Conservation (phyloP, 2,888 invertebrate species). For the Hypena proboscidalis region DNA sequence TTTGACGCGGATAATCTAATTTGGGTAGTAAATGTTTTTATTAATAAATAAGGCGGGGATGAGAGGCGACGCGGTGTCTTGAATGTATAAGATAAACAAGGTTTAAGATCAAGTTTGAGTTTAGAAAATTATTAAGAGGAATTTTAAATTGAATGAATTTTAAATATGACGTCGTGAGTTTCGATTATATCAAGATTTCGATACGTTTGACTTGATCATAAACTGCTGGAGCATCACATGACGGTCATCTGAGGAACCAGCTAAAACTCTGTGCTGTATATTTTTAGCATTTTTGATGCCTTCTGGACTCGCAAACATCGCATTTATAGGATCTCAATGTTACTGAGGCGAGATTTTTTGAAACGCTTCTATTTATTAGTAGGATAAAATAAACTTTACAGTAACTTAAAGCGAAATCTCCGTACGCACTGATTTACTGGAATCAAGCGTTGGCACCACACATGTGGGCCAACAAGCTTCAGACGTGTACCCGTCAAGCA, state of each 20-base stretch:
- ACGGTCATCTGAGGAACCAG: no score
- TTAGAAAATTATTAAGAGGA: slow-evolving; percentile 10
- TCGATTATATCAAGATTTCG: no score
- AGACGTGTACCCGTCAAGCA: slow-evolving; percentile 3
- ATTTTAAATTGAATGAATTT: slow-evolving; percentile 20
- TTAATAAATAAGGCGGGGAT: slow-evolving; percentile 53
- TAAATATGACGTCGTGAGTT: neutral
- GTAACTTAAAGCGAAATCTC: no score
- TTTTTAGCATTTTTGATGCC: no score
- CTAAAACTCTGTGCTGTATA: no score
- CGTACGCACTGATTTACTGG: slow-evolving; percentile 16
- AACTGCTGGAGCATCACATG: no score
- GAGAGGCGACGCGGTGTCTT: slow-evolving; percentile 40
- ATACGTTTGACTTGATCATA: no score
- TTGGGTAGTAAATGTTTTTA: slow-evolving; percentile 51
- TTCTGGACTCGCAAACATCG: no score
- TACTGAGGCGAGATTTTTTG: no score
- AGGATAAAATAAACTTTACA: no score
- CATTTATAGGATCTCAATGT: no score
- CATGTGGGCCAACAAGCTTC: slow-evolving; percentile 11
- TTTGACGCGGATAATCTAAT: slow-evolving; percentile 53
- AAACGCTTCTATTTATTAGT: no score
- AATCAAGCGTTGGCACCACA: slow-evolving; percentile 22
- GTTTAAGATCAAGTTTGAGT: slow-evolving; percentile 18
- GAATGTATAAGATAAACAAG: slow-evolving; percentile 36